Base-by-base conservation (phyloP, 2,113 vertebrate species). In the Phalacrocorax brasilianus region DNA sequence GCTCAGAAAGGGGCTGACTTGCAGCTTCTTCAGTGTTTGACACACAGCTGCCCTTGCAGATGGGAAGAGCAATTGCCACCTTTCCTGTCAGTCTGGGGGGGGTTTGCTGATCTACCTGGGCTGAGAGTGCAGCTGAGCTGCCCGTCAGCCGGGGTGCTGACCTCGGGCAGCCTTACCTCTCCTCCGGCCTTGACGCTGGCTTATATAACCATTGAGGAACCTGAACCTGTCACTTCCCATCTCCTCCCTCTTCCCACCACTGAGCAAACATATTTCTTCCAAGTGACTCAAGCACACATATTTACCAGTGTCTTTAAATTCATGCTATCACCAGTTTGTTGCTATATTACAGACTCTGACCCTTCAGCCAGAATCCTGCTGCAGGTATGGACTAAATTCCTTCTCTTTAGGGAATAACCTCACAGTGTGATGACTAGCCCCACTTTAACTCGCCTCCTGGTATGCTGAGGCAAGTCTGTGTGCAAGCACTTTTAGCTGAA, bases 111-210 rank as follows among this genome's bases (percentile, higher is more conserved):
- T n/a, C 55, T 6, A 14, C 11, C 42, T 78, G 72, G 14, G 16
- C 19, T 4, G 30, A 62, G 27, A 33, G 22, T 2, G 23, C 38
- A 44, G 50, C 77, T 4, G 44, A 61, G 68, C n/a, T 89, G 86
- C 47, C 91, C 30, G 12, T 42, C 77, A 85, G 45, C 16, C 49
- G 21, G 30, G 8, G 17, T 40, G 26, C 42, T 63, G 81, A 63
- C 22, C 61, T 24, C 24, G 0, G 0, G 9, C 47, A 33, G 59
- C 67, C 50, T 22, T 6, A 1, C 38, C 42, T 52, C 47, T 45
- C 33, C 72, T 78, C 35, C 70, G 56, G 73, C 66, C 67, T 59
- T 18, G 21, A 35, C 0, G 3, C 44, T 52, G 44, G 55, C 38
- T 66, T 44, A 44, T 1, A 4, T 5, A 58, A 87, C 30, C 33